Evolutionary conservation across 2,888 invertebrate genomes (phyloP).

Genomic region (Cantharis rustica): DNA sequence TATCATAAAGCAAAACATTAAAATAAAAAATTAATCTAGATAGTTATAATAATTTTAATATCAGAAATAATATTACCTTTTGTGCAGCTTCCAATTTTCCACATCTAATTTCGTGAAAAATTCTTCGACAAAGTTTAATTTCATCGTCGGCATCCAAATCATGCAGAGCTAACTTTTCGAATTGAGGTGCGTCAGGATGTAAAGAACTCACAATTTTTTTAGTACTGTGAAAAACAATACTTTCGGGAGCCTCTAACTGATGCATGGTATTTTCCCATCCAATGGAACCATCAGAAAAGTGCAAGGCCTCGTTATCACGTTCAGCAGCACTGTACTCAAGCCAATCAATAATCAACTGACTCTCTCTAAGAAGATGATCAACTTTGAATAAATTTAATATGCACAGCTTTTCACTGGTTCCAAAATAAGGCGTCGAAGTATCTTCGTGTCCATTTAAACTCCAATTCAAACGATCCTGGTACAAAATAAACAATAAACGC

Average conservation of each 20-base stretch:
- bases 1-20: too few species aligned
- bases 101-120: constrained; percentile 80
- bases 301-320: constrained; percentile 60
- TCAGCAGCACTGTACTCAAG: constrained; percentile 80
- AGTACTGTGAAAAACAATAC: constrained; percentile 63
- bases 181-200: constrained; percentile 88
- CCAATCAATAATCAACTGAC: constrained; percentile 92
- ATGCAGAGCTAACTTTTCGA: constrained; percentile 79
- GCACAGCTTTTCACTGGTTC: constrained; percentile 65
- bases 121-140: constrained; percentile 60
- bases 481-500: constrained; percentile 81
- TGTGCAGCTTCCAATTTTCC: constrained; percentile 87
- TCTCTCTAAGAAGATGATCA: constrained; percentile 64
- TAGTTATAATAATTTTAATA: too few species aligned
- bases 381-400: constrained; percentile 63
- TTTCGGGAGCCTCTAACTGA: constrained; percentile 63
- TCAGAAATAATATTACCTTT: constrained; percentile 53
- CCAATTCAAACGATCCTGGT: constrained; percentile 73
- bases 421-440: constrained; percentile 45
- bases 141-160: constrained; percentile 88
- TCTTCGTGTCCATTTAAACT: constrained; percentile 48
- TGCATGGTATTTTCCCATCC: constrained; percentile 93
- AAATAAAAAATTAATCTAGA: too few species aligned
- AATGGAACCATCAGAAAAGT: constrained; percentile 80
- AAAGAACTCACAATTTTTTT: constrained; percentile 68